These are phyloP conservation scores for Sinotaia quadrata DNA, from an alignment of 2,888 invertebrate species.

Conservation along the genomic window DNA sequence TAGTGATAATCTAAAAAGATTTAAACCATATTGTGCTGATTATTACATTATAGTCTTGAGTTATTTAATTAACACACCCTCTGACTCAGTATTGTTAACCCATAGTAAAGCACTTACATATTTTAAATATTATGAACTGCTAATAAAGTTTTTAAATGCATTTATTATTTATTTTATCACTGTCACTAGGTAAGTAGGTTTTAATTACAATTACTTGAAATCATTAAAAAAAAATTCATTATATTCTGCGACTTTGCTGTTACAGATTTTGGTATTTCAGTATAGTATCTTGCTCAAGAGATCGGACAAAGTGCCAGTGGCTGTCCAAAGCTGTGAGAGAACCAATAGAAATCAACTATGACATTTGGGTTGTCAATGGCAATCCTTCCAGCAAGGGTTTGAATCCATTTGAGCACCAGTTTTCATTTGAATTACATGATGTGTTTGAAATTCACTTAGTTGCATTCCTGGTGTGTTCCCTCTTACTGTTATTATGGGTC, in stretches of 20 bases:
- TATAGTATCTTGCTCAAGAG: constrained; percentile 89
- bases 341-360: constrained; percentile 80
- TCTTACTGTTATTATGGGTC: constrained; percentile 89
- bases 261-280: constrained; percentile 95
- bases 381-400: constrained; percentile 85
- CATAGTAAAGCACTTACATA: no score
- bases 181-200: neutral
- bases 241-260: neutral
- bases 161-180: neutral
- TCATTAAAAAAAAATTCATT: neutral
- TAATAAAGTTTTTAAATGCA: no score
- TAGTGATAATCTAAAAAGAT: no score
- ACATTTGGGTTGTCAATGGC: constrained; percentile 97
- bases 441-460: constrained; percentile 91
- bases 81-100: no score
- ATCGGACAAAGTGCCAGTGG: constrained; percentile 73
- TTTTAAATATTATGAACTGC: no score
- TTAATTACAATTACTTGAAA: neutral
- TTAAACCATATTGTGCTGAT: no score
- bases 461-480: constrained; percentile 88
- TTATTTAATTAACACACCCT: no score
- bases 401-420: constrained; percentile 92
- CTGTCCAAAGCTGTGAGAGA: constrained; percentile 36
- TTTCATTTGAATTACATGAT: constrained; percentile 91
- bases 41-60: no score